phyloP scores from a whole-genome alignment of 2,113 vertebrate genomes.

The Caloenas nicobarica region DNA sequence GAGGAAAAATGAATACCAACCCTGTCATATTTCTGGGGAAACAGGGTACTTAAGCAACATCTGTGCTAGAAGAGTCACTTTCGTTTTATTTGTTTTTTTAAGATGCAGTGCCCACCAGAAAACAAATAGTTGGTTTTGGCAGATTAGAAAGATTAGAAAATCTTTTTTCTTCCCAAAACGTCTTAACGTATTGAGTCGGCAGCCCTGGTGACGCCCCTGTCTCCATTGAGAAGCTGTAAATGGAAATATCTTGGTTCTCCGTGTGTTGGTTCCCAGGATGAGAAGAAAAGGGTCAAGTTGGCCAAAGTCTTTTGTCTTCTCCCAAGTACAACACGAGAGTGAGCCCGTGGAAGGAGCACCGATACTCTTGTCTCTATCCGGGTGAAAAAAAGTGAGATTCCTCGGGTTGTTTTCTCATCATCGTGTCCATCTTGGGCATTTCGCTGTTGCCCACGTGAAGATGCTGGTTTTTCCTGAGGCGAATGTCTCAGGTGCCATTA shows the following conservation, averaged over 20 bases:
- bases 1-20: too few relatives aligned
- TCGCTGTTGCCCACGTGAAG: neutral
- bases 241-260: neutral
- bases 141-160: neutral
- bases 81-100: neutral
- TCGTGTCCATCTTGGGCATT: rapidly evolving
- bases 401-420: neutral
- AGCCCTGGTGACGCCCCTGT: neutral
- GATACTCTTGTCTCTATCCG: neutral
- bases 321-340: neutral
- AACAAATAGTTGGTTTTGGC: neutral
- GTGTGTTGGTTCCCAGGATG: rapidly evolving
- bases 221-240: neutral
- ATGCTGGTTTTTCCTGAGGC: neutral
- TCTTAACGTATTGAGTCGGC: rapidly evolving
- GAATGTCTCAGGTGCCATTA: neutral
- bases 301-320: neutral
- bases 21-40: too few relatives aligned
- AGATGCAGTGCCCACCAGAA: neutral
- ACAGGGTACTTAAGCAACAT: neutral
- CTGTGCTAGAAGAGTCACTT: neutral
- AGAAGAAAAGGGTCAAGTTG: neutral
- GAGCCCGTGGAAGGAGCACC: neutral
- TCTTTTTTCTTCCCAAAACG: neutral
- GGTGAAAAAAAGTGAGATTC: neutral